phyloP scores from a whole-genome alignment of 1,140 invertebrate species.

The Temnothorax curvispinosus region DNA sequence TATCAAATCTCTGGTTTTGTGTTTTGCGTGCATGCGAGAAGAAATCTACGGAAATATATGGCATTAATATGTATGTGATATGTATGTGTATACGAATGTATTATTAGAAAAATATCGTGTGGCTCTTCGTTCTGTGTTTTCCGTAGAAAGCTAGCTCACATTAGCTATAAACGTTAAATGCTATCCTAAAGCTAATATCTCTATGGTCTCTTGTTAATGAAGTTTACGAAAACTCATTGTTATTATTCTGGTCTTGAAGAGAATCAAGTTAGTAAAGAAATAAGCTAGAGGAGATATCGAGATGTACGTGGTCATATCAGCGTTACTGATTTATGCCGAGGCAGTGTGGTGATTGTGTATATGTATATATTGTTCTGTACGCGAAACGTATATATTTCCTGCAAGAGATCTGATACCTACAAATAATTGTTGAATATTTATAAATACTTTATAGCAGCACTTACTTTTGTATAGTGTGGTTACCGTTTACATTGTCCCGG shows the following conservation, averaged over 20 bases:
- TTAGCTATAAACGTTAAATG: slow-evolving; percentile 60
- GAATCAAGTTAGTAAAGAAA: slow-evolving; percentile 40
- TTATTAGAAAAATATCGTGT: slow-evolving; percentile 58
- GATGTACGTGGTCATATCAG: slow-evolving; percentile 48
- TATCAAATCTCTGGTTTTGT: background rate
- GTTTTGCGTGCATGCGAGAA: slow-evolving; percentile 39
- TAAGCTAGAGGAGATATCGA: slow-evolving; percentile 1
- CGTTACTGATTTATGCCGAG: slow-evolving; percentile 51
- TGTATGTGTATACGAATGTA: slow-evolving; percentile 70
- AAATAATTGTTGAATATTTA: slow-evolving; percentile 69
- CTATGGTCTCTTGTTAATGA: slow-evolving; percentile 63
- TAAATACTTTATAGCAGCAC: slow-evolving; percentile 72
- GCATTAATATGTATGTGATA: slow-evolving; percentile 72
- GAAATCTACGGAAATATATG: slow-evolving; percentile 62
- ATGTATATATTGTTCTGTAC: slow-evolving; percentile 69
- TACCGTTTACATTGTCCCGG: slow-evolving; percentile 25
- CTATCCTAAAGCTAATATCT: slow-evolving; percentile 45
- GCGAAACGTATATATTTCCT: slow-evolving; percentile 66
- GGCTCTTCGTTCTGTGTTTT: slow-evolving; percentile 60
- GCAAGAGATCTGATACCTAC: slow-evolving; percentile 66
- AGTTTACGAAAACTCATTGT: slow-evolving; percentile 55
- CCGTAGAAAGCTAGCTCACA: slow-evolving; percentile 49
- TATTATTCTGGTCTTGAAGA: slow-evolving; percentile 39
- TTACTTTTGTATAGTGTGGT: slow-evolving; percentile 44
- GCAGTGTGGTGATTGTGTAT: slow-evolving; percentile 65